These are phyloP conservation scores for Tangara arthus DNA, from an alignment of 2,797 vertebrate species.

Conservation along the genomic window DNA sequence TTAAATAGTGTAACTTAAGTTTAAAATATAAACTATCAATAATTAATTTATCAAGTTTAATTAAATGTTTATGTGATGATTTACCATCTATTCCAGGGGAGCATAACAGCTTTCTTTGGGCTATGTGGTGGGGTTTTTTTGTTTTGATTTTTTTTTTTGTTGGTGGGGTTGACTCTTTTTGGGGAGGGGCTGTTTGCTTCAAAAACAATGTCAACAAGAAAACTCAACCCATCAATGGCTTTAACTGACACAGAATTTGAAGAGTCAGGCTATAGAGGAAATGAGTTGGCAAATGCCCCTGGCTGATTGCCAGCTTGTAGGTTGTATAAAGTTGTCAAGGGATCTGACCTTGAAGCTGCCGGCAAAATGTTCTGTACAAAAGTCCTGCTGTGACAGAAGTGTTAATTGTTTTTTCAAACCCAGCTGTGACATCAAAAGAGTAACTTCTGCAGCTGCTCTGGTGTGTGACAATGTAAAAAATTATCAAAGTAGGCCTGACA, in stretches of 20 bases:
- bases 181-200: neutral
- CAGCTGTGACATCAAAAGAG: neutral
- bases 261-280: neutral
- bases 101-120: neutral
- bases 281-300: neutral
- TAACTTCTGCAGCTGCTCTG: neutral
- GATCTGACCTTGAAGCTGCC: neutral
- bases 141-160: accelerated
- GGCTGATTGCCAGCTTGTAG: neutral
- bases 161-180: neutral
- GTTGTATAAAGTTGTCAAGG: neutral
- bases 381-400: neutral
- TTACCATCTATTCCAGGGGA: neutral
- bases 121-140: neutral
- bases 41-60: neutral
- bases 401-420: neutral
- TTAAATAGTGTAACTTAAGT: neutral
- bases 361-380: neutral
- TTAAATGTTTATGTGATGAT: neutral
- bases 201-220: neutral
- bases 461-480: neutral
- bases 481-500: neutral
- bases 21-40: neutral
- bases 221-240: neutral
- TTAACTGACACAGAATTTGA: neutral